phyloP scores from a whole-genome alignment of 2,888 invertebrate genomes.

The Aphrophora alni region DNA sequence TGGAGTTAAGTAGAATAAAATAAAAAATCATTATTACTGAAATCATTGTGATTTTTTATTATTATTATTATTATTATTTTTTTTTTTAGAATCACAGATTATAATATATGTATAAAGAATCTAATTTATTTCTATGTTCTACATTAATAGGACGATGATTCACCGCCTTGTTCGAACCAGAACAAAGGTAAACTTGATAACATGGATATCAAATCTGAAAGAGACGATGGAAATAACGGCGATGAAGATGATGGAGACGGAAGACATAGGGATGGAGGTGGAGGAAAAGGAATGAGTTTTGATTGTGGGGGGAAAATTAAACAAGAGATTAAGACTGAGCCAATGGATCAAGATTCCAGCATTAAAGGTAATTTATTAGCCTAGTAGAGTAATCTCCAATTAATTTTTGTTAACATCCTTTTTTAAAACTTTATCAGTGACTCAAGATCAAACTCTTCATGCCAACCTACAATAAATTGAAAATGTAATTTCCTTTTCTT shows the following conservation, averaged over 20 bases:
- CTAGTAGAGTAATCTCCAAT: no score
- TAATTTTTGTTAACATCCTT: background rate
- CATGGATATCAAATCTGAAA: conserved; percentile 68
- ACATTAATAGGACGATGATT: conserved; percentile 62
- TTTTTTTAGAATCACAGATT: no score
- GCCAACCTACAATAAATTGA: background rate
- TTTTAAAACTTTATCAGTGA: no score
- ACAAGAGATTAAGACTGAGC: conserved; percentile 68
- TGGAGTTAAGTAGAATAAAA: no score
- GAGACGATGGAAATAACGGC: conserved; percentile 63
- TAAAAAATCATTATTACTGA: no score
- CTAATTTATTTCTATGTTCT: no score
- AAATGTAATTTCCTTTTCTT: no score
- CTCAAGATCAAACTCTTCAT: no score
- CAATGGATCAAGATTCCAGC: conserved; percentile 60
- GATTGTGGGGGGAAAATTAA: conserved; percentile 68
- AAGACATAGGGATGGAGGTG: conserved; percentile 70
- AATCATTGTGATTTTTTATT: no score
- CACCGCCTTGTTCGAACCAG: conserved; percentile 61
- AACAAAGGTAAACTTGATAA: conserved; percentile 69
- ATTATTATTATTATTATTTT: no score
- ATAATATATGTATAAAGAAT: no score
- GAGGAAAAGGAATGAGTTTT: conserved; percentile 60
- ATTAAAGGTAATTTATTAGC: conserved; percentile 56
- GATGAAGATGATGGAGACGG: conserved; percentile 63